These are phyloP conservation scores for Drosophila arizonae DNA, from an alignment of 1,140 invertebrate genomes.

Conservation along the genomic window DNA sequence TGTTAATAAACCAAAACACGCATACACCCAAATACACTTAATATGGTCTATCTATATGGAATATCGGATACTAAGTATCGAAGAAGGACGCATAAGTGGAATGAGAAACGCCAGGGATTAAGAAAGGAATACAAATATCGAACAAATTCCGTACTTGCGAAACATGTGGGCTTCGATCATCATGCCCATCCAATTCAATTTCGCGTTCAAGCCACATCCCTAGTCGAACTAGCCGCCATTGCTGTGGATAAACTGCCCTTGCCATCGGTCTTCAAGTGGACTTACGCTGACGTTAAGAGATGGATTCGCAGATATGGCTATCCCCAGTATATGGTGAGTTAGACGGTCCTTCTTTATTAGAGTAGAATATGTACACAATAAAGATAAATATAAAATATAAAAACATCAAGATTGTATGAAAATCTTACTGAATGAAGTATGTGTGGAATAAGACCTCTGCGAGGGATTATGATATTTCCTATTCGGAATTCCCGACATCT, in stretches of 20 bases:
- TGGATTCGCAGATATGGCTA: constrained; percentile 64
- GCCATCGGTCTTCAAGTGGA: constrained; percentile 59
- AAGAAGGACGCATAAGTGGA: background rate
- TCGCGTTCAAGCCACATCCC: constrained; percentile 32
- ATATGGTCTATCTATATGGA: constrained; percentile 65
- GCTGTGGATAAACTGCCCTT: constrained; percentile 61
- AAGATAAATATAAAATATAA: too few relatives aligned
- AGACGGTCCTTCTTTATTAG: too few relatives aligned
- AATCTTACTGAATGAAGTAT: too few relatives aligned
- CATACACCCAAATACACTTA: background rate
- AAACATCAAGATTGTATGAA: too few relatives aligned
- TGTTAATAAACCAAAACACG: background rate
- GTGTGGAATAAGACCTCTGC: too few relatives aligned
- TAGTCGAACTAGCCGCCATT: constrained; percentile 48
- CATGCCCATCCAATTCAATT: constrained; percentile 61
- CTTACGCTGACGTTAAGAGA: constrained; percentile 48
- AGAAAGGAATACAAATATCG: constrained; percentile 36
- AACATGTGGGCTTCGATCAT: constrained; percentile 48
- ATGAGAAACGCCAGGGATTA: background rate
- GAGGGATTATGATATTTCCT: too few relatives aligned
- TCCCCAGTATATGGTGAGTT: constrained; percentile 64
- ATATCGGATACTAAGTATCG: constrained; percentile 67
- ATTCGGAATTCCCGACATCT: too few relatives aligned
- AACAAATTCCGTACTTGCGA: constrained; percentile 19
- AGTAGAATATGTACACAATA: too few relatives aligned